phyloP scores from a whole-genome alignment of 2,113 vertebrate species.

The Percopsis transmontana region DNA sequence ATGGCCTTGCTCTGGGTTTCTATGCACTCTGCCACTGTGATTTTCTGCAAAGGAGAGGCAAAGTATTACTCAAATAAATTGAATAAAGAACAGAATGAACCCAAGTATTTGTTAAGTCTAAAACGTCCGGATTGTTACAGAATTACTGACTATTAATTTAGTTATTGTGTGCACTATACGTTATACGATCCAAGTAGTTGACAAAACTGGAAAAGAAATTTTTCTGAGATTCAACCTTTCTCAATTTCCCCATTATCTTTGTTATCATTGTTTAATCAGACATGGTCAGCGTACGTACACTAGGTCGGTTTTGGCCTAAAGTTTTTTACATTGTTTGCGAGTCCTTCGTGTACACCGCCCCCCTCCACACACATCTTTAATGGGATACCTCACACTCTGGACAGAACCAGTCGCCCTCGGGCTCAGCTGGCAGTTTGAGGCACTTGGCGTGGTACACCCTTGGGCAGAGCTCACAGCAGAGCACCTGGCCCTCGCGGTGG shows the following conservation, averaged over 20 bases:
- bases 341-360: constrained; percentile 26
- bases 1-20: constrained; percentile 99
- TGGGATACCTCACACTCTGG: constrained; percentile 98
- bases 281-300: background rate
- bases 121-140: too few relatives aligned
- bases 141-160: too few relatives aligned
- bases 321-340: constrained; percentile 6
- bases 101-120: background rate
- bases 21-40: constrained; percentile 98
- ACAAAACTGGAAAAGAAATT: too few relatives aligned
- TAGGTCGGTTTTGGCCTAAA: constrained; percentile 18
- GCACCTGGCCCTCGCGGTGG: constrained; percentile 99
- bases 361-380: constrained; percentile 45
- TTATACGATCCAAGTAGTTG: too few relatives aligned
- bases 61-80: constrained; percentile 2
- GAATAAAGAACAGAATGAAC: background rate
- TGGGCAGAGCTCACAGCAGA: constrained; percentile 99
- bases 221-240: too few relatives aligned
- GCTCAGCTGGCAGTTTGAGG: constrained; percentile 99
- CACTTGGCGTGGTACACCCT: constrained; percentile 99
- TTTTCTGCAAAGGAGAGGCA: constrained; percentile 84
- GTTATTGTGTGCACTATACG: too few relatives aligned
- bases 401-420: constrained; percentile 99
- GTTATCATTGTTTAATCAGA: too few relatives aligned
- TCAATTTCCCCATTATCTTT: too few relatives aligned